Percentiles rank a stretch among this genome's conserved stretches.
These are phyloP conservation scores for Adoxophyes honmai DNA, from an alignment of 1,140 invertebrate species.

Conservation along the genomic window DNA sequence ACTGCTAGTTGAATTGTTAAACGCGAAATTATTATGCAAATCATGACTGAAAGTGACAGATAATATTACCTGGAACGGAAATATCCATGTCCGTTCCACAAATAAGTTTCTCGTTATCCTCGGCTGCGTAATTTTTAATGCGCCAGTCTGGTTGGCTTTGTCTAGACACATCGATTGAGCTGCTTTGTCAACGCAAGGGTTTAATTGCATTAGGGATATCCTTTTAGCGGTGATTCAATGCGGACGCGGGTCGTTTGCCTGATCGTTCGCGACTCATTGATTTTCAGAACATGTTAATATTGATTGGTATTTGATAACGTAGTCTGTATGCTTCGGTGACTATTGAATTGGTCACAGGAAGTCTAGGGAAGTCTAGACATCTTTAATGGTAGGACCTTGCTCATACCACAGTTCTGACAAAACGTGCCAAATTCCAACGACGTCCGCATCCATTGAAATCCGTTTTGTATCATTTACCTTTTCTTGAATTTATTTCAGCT, in stretches of 20 bases:
- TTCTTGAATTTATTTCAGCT: neutral
- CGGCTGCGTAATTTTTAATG: slow-evolving; percentile 31
- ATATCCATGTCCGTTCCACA: too few relatives aligned
- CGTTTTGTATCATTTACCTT: slow-evolving; percentile 6
- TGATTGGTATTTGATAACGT: neutral
- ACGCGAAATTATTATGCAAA: too few relatives aligned
- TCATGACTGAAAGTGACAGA: too few relatives aligned
- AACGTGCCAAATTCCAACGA: neutral
- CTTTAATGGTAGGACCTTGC: too few relatives aligned
- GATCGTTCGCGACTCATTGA: neutral
- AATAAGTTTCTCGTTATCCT: slow-evolving; percentile 5
- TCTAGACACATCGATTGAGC: slow-evolving; percentile 69
- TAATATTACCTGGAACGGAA: too few relatives aligned
- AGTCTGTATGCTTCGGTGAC: neutral
- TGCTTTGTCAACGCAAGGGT: slow-evolving; percentile 27
- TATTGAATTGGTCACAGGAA: too few relatives aligned
- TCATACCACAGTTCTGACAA: too few relatives aligned
- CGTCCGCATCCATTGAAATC: neutral
- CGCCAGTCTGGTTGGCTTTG: slow-evolving; percentile 29
- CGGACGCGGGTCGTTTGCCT: slow-evolving; percentile 8
- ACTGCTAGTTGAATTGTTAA: too few relatives aligned
- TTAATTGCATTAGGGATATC: slow-evolving; percentile 38
- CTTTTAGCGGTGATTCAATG: neutral
- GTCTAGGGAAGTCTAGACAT: too few relatives aligned
- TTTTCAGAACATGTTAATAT: neutral